phyloP scores from a whole-genome alignment of 1,140 invertebrate genomes.

The Neodiprion virginianus region DNA sequence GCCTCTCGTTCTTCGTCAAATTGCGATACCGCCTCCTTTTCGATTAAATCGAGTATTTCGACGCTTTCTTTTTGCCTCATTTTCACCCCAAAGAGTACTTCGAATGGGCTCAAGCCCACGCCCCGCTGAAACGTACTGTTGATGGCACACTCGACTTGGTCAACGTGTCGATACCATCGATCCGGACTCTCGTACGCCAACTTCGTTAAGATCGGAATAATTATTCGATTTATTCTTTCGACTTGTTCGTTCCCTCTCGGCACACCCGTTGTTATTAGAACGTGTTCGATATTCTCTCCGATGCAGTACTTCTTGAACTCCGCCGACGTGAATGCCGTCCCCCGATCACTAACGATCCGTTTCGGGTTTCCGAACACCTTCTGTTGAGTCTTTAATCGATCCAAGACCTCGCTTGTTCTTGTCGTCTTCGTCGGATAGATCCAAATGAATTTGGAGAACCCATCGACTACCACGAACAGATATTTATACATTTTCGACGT shows the following conservation, averaged over 20 bases:
- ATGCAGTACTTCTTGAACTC: constrained; percentile 26
- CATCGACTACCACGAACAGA: constrained; percentile 40
- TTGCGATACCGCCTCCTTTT: too few species aligned
- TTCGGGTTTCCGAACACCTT: constrained; percentile 23
- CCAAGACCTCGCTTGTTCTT: constrained; percentile 19
- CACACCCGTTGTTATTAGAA: constrained; percentile 19
- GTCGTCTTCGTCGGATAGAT: constrained; percentile 26
- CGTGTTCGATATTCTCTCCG: constrained; percentile 22
- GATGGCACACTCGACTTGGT: constrained; percentile 32
- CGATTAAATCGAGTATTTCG: too few species aligned
- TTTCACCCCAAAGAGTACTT: constrained; percentile 32
- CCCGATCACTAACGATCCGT: constrained; percentile 27
- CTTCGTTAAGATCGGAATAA: constrained; percentile 34
- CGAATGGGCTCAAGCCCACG: constrained; percentile 24
- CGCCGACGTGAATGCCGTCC: constrained; percentile 28
- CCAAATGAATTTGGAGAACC: constrained; percentile 36
- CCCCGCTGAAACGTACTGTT: constrained; percentile 34
- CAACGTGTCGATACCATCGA: constrained; percentile 31
- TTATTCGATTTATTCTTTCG: constrained; percentile 25
- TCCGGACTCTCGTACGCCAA: constrained; percentile 19
- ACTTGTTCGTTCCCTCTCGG: constrained; percentile 25
- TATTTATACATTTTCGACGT: constrained; percentile 29
- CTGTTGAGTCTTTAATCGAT: constrained; percentile 22
- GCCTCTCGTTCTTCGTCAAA: too few species aligned
- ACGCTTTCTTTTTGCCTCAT: constrained; percentile 8